A percentile compares a stretch with the other conserved stretches of the same genome.
phyloP scores from a whole-genome alignment of 2,113 vertebrate genomes.

The Tinamus guttatus region DNA sequence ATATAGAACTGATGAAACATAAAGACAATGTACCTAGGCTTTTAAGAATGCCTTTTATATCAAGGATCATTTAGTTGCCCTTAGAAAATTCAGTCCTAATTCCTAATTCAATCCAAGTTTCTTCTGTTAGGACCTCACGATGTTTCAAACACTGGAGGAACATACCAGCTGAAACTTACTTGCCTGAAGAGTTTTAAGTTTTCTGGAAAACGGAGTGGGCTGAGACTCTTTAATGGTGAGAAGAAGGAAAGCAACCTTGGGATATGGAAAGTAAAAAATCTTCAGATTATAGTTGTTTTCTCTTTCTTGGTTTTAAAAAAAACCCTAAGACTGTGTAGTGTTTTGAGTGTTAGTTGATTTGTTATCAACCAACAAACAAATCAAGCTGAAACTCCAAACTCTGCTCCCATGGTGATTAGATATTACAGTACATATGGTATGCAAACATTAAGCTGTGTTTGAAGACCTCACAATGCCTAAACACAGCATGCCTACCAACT shows the following conservation, averaged over 20 bases:
- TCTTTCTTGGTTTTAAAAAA: not conserved
- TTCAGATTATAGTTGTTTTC: not conserved
- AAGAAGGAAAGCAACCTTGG: not conserved
- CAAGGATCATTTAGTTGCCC: not conserved
- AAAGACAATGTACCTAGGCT: not conserved
- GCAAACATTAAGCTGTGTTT: not conserved
- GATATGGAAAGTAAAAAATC: not conserved
- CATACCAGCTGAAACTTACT: not conserved
- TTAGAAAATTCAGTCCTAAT: not conserved
- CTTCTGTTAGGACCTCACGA: not conserved
- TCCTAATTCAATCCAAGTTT: not conserved
- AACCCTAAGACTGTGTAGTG: not conserved
- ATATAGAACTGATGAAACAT: not conserved
- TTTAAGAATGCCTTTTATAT: not conserved
- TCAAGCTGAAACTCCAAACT: not conserved
- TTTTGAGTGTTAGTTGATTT: not conserved
- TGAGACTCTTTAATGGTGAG: not conserved
- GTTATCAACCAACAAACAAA: constrained; percentile 32
- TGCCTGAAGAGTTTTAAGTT: not conserved
- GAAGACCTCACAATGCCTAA: not conserved
- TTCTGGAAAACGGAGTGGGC: not conserved
- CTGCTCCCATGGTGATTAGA: not conserved
- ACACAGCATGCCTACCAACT: not conserved
- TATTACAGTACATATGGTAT: constrained; percentile 23
- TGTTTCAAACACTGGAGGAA: not conserved